Evolutionary conservation across 1,140 invertebrate genomes (phyloP).

Genomic region (Acyrthosiphon pisum): DNA sequence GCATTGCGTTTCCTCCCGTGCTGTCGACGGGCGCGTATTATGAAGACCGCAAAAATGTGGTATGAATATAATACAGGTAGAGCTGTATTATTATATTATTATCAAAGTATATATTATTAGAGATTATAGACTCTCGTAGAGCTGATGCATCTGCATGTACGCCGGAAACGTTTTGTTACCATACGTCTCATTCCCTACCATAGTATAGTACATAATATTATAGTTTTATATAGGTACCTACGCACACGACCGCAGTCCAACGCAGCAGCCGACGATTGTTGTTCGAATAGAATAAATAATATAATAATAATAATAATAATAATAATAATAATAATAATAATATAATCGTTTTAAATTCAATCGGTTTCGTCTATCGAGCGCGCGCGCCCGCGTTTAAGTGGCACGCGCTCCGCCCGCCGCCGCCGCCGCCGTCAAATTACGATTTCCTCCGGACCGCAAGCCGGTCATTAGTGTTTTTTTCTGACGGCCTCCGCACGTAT

Average conservation of each 20-base stretch:
- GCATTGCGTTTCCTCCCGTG: not conserved
- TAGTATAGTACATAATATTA: not conserved
- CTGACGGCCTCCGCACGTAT: not conserved
- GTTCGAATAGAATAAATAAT: slow-evolving; percentile 42
- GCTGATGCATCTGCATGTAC: not conserved
- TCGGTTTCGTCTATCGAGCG: slow-evolving; percentile 10
- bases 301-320: slow-evolving; percentile 38
- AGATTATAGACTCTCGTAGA: not conserved
- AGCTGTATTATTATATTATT: not conserved
- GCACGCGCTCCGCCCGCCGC: slow-evolving; percentile 38
- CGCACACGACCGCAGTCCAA: not conserved
- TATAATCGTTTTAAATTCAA: slow-evolving; percentile 54
- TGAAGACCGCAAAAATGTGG: not conserved
- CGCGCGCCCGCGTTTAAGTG: slow-evolving; percentile 42
- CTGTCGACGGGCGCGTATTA: not conserved
- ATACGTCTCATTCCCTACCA: not conserved
- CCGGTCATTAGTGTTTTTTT: slow-evolving; percentile 31
- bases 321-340: slow-evolving; percentile 41
- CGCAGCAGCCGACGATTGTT: not conserved
- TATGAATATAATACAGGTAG: not conserved
- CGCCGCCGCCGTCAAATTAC: slow-evolving; percentile 46
- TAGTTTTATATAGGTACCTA: slow-evolving; percentile 29
- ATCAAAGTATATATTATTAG: not conserved
- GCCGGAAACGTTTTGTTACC: slow-evolving; percentile 41
- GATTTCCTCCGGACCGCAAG: slow-evolving; percentile 18